Conservation (phyloP, 2,888 invertebrate species). For the Fragum whitleyi region DNA sequence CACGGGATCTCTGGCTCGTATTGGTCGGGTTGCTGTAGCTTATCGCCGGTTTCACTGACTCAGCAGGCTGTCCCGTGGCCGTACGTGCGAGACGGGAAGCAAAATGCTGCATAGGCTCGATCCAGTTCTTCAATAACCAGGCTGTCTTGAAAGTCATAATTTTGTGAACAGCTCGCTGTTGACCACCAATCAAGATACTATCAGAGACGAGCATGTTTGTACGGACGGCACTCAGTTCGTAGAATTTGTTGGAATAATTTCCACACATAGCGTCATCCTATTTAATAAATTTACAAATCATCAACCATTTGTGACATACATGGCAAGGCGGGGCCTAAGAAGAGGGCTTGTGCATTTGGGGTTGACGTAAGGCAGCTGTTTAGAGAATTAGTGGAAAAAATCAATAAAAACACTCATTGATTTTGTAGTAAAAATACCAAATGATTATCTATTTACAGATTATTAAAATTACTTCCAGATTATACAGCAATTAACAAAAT, state of each 20-base stretch:
- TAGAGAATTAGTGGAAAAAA: neutral
- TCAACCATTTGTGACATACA: neutral
- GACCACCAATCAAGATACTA: conserved; percentile 46
- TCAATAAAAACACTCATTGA: no score
- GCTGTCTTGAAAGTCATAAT: conserved; percentile 41
- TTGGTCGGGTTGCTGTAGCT: neutral
- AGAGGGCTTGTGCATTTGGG: neutral
- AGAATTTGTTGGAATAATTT: conserved; percentile 35
- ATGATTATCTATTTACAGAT: no score
- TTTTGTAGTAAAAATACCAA: no score
- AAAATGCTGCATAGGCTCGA: conserved; percentile 37
- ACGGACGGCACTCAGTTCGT: conserved; percentile 39
- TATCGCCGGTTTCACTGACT: conserved; percentile 9
- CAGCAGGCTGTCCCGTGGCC: neutral
- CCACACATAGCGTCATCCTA: conserved; percentile 44
- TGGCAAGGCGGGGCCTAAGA: neutral
- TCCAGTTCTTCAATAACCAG: conserved; percentile 42
- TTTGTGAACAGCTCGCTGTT: conserved; percentile 39
- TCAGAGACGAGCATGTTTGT: conserved; percentile 40
- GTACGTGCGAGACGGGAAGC: conserved; percentile 21
- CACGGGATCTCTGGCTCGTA: neutral
- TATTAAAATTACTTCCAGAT: no score
- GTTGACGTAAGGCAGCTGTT: neutral
- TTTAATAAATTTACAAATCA: no score
- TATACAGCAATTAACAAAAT: no score